Conservation (phyloP, 2,888 invertebrate genomes). For the Tortricodes alternella region DNA sequence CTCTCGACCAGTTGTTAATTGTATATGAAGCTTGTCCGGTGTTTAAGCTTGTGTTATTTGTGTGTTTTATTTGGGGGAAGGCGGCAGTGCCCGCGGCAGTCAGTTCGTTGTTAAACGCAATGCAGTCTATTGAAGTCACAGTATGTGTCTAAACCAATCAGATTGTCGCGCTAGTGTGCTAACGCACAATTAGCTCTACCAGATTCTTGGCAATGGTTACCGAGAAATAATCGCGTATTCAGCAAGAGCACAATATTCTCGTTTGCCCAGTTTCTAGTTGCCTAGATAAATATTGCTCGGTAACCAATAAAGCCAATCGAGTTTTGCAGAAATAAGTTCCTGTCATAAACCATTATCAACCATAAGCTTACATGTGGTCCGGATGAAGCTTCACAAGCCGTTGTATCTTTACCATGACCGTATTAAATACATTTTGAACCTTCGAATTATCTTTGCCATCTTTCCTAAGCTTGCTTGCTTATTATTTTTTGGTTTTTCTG, state of each 20-base stretch:
- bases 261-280: neutral
- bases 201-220: conserved; percentile 62
- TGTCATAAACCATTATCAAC: conserved; percentile 62
- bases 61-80: conserved; percentile 82
- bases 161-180: conserved; percentile 81
- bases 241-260: conserved; percentile 10
- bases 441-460: conserved; percentile 22
- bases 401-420: conserved; percentile 23
- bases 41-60: conserved; percentile 73
- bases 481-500: conserved; percentile 22
- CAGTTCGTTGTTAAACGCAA: conserved; percentile 89
- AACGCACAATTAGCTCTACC: conserved; percentile 72
- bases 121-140: conserved; percentile 84
- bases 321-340: conserved; percentile 65
- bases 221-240: conserved; percentile 52
- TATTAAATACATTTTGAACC: conserved; percentile 18
- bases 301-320: conserved; percentile 58
- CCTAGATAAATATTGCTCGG: conserved; percentile 57
- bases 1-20: conserved; percentile 9
- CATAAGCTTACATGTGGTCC: conserved; percentile 48
- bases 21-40: conserved; percentile 32
- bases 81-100: conserved; percentile 89
- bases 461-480: conserved; percentile 57
- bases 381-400: conserved; percentile 27
- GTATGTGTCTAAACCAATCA: conserved; percentile 78